Evolutionary conservation across 2,113 vertebrate species (phyloP).

Genomic region (Ictalurus punctatus): DNA sequence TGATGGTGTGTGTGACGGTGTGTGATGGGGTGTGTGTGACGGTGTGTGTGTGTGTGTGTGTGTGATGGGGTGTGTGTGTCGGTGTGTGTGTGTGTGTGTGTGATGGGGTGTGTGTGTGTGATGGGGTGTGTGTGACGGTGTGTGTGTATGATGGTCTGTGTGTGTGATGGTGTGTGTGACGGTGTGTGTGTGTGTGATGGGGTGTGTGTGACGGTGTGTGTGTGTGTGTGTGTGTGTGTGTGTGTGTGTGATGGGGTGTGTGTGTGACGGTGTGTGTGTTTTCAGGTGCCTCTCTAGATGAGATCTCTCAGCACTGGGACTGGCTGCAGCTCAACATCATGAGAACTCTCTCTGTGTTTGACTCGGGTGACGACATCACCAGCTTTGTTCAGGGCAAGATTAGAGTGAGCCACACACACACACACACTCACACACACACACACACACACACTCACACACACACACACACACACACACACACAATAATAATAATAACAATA

Average conservation of each 20-base stretch:
- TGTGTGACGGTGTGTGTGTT: background rate
- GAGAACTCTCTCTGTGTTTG: constrained; percentile 93
- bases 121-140: background rate
- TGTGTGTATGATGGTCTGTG: background rate
- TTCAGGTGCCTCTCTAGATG: constrained; percentile 87
- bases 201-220: constrained; percentile 53
- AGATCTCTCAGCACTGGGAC: constrained; percentile 92
- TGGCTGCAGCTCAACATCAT: constrained; percentile 95
- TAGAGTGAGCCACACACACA: constrained; percentile 75
- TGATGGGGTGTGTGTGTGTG: constrained; percentile 8
- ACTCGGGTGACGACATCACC: constrained; percentile 95
- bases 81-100: background rate
- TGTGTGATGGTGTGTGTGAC: constrained; percentile 52
- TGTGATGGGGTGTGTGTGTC: background rate
- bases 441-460: background rate
- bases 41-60: background rate
- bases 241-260: too few relatives aligned
- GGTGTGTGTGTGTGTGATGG: background rate
- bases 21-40: background rate
- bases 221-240: background rate
- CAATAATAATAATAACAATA: background rate
- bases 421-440: background rate
- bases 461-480: background rate
- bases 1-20: background rate
- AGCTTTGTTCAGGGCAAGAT: constrained; percentile 99